Percentiles rank a stretch among this genome's conserved stretches.
phyloP scores from a whole-genome alignment of 2,888 invertebrate species.

The Dasypogon diadema region DNA sequence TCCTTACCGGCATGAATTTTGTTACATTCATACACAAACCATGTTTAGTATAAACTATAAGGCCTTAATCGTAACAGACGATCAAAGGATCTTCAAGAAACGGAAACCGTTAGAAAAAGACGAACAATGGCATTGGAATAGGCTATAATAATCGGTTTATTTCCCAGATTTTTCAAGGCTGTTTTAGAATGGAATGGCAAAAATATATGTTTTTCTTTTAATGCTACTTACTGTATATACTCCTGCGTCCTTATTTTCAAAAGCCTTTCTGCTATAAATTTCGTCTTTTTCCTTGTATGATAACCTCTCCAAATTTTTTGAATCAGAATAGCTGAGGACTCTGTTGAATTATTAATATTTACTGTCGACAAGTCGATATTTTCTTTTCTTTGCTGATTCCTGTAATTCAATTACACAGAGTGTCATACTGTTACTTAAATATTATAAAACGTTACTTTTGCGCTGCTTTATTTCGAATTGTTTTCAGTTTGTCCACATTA shows the following conservation, averaged over 20 bases:
- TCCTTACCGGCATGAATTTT: too few species aligned
- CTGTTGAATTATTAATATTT: slow-evolving; percentile 61
- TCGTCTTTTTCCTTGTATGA: slow-evolving; percentile 76
- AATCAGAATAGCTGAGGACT: slow-evolving; percentile 80
- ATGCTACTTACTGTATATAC: slow-evolving; percentile 80
- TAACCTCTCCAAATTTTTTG: slow-evolving; percentile 91
- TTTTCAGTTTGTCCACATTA: slow-evolving; percentile 76
- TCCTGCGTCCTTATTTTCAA: slow-evolving; percentile 83
- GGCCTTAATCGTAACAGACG: too few species aligned
- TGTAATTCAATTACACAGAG: slow-evolving; percentile 48
- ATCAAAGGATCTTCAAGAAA: too few species aligned
- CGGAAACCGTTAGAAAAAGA: too few species aligned
- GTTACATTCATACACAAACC: too few species aligned
- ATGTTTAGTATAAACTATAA: too few species aligned
- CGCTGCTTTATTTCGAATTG: slow-evolving; percentile 74
- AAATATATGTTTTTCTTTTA: too few species aligned
- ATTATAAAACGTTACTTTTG: slow-evolving; percentile 66
- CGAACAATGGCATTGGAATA: too few species aligned
- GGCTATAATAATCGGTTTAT: too few species aligned
- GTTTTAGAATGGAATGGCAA: too few species aligned
- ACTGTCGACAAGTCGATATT: slow-evolving; percentile 60
- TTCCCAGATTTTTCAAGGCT: too few species aligned
- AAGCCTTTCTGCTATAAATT: slow-evolving; percentile 74
- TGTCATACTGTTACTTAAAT: slow-evolving; percentile 30
- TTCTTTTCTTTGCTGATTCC: slow-evolving; percentile 62